Base-by-base conservation (phyloP, 2,888 invertebrate genomes). In the Eulithis testata region DNA sequence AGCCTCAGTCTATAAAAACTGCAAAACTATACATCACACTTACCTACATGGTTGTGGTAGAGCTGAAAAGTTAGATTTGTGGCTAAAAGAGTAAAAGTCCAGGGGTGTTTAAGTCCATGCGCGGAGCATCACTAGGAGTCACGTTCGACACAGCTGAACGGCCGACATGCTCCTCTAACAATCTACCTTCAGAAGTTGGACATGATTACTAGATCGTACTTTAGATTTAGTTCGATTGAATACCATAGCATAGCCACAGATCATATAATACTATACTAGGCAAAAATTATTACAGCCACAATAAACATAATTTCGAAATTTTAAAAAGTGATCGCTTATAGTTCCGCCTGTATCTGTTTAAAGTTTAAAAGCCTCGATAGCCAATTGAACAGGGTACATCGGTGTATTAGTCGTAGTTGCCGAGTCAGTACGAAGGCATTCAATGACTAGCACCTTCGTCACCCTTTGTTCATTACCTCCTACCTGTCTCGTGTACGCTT, bases 401-500 rank as follows among this genome's bases (percentile, higher is more conserved):
- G 12, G 14, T 57, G 62, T 50, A 63, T 66, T 66, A 66, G 56
- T 14, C 27, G 47, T 56, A 63, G 66, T 68, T 76, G 75, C 76
- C 73, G 78, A 81, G 79, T 81, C 81, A 81, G 78, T 76, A 64
- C 60, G 66, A 69, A 76, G 77, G 76, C 79, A 53, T 69, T 70
- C 75, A 80, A 78, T 80, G 83, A 80, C 80, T 81, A 77, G 69
- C 72, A 73, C 77, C 83, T 77, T 79, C 82, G 86, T 85, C 84
- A 86, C 80, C 81, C 79, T 82, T 72, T 71, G 77, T 79, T 84
- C 83, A 85, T 85, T 86, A 84, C 80, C 50, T 59, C 31, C 44
- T 77, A 79, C 78, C 81, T 82, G 79, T 82, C 82, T 70, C 69
- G 67, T 68, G 70, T 79, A 78, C 73, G 75, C 77, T 73, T 74